Percentiles rank a stretch among this genome's conserved stretches.
These are phyloP conservation scores for Falco cherrug DNA, from an alignment of 2,797 vertebrate genomes.

Conservation along the genomic window DNA sequence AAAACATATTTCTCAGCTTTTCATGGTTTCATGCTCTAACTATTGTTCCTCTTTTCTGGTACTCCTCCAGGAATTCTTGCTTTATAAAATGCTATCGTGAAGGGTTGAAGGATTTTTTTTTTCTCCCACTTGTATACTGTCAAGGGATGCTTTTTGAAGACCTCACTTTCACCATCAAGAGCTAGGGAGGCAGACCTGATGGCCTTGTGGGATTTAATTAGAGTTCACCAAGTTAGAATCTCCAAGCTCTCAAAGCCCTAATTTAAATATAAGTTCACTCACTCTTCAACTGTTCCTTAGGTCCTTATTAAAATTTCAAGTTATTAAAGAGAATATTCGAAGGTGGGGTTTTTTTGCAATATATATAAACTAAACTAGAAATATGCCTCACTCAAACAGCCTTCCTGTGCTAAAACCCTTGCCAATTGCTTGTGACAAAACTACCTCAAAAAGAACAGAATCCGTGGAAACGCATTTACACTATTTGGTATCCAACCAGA, in stretches of 20 bases:
- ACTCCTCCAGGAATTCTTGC: constrained; percentile 77
- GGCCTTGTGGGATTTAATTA: constrained; percentile 84
- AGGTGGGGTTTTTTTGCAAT: constrained; percentile 5
- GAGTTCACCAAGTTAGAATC: constrained; percentile 81
- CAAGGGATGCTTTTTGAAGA: constrained; percentile 82
- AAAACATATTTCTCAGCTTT: constrained; percentile 46
- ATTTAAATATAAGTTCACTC: constrained; percentile 82
- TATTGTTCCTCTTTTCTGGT: constrained; percentile 71
- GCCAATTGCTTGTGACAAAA: constrained; percentile 54
- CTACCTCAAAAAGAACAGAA: constrained; percentile 53
- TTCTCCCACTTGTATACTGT: constrained; percentile 73
- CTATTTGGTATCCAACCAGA: constrained; percentile 11
- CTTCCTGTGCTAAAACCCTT: constrained; percentile 56
- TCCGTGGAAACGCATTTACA: neutral
- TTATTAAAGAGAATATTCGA: constrained; percentile 78
- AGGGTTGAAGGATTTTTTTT: constrained; percentile 59
- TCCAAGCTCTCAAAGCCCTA: constrained; percentile 78
- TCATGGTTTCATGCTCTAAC: constrained; percentile 56
- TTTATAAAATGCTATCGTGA: constrained; percentile 68
- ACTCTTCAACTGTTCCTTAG: constrained; percentile 80
- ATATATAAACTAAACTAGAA: constrained; percentile 72
- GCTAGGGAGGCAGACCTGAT: constrained; percentile 75
- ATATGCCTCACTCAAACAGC: constrained; percentile 47
- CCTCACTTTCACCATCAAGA: constrained; percentile 79
- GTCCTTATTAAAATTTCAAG: constrained; percentile 82